These are phyloP conservation scores for Hippocampus comes DNA, from an alignment of 2,113 vertebrate genomes.

Conservation along the genomic window DNA sequence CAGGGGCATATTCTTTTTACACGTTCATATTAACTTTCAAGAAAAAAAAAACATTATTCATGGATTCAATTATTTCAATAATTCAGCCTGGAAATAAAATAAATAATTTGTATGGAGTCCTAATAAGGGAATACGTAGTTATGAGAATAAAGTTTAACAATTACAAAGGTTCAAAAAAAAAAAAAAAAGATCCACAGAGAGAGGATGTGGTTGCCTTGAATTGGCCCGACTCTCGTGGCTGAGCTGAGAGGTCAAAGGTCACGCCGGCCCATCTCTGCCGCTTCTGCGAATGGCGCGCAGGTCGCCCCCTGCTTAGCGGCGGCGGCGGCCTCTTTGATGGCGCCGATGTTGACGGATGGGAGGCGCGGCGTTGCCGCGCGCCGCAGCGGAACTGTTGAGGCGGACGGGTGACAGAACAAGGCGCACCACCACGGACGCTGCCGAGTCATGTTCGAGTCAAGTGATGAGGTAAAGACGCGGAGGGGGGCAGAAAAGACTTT, in stretches of 20 bases:
- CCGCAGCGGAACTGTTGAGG: slow-evolving; percentile 25
- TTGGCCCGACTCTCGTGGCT: neutral
- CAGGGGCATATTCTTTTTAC: too few relatives aligned
- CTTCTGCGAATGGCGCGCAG: slow-evolving; percentile 20
- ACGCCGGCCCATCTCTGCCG: slow-evolving; percentile 7
- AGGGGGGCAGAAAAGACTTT: slow-evolving; percentile 21
- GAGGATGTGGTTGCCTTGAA: neutral
- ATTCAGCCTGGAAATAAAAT: too few relatives aligned
- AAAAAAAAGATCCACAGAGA: too few relatives aligned
- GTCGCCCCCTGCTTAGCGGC: slow-evolving; percentile 24
- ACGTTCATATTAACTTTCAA: too few relatives aligned
- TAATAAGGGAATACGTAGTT: too few relatives aligned
- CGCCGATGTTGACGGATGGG: slow-evolving; percentile 58
- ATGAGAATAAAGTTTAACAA: too few relatives aligned
- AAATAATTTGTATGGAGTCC: too few relatives aligned
- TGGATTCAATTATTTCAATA: too few relatives aligned
- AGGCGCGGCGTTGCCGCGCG: slow-evolving; percentile 54
- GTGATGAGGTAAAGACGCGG: slow-evolving; percentile 59
- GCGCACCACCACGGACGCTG: slow-evolving; percentile 30
- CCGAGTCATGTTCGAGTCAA: slow-evolving; percentile 43
- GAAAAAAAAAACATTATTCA: too few relatives aligned
- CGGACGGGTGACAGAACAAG: slow-evolving; percentile 41
- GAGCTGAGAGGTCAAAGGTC: neutral
- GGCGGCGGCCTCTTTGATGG: slow-evolving; percentile 39
- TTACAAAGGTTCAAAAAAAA: too few relatives aligned